Evolutionary conservation across 2,113 vertebrate genomes (phyloP), one percentile per base, ranked within the genome.

Genomic region (Callipepla squamata): DNA sequence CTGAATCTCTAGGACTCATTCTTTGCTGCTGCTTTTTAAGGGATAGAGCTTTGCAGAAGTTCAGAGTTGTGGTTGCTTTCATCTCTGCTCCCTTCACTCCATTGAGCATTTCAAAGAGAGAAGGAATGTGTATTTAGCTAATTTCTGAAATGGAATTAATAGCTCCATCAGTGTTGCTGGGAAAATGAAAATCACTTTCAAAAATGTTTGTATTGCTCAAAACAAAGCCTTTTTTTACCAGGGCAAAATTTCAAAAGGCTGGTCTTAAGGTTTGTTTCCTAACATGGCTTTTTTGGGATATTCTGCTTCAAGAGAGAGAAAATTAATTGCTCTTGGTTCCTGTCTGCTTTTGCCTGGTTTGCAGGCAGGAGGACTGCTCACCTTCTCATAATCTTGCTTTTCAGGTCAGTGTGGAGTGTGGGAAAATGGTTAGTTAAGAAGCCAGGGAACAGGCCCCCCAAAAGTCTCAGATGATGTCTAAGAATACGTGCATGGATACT

Each of bases 221-320:
- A 55, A 66, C 7, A 59, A 92, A 55, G 9, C 23, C 19, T 91
- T 92, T 83, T 70, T 74, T 34, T 79, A 55, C 1, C 2, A 72
- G 53, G 44, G 57, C 38, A 78, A 86, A 88, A 92, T 78, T 36
- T 86, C 65, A 61, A 88, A 88, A 25, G 13, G 17, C 50, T 63
- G 72, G 42, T 47, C 88, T 86, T 32, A 47, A 67, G 59, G 57
- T 72, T 86, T 85, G 62, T 86, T 93, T 94, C 72, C n/a, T 23
- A 80, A 32, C 21, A 14, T 12, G 10, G 6, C 2, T 57, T 89
- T 94, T 92, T 38, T 55, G 87, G 73, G 82, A 91, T 92, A 92
- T 80, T 76, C 19, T 66, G 3, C 26, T 75, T 94, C 34, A 58
- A 36, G 16, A 61, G 36, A 75, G 7, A 59, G 36, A 78, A 76